Evolutionary conservation across 2,797 vertebrate genomes (phyloP).

Genomic region (Paedocypris micromegethes): DNA sequence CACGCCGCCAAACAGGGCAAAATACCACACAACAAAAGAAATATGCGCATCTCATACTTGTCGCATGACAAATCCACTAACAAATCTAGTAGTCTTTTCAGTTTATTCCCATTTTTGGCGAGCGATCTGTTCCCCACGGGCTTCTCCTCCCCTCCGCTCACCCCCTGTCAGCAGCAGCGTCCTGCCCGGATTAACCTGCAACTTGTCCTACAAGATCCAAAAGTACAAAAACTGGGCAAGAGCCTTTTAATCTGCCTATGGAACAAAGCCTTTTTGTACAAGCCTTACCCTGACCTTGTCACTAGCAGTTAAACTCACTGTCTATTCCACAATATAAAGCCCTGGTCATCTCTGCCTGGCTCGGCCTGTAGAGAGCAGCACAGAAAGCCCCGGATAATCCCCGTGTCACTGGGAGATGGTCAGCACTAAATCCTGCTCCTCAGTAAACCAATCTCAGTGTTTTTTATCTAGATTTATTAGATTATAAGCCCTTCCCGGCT

Average conservation of each 20-base stretch:
- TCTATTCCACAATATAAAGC: slow-evolving; percentile 76
- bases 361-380: slow-evolving; percentile 65
- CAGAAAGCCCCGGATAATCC: slow-evolving; percentile 77
- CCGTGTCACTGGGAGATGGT: slow-evolving; percentile 74
- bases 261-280: slow-evolving; percentile 84
- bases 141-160: not conserved
- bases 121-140: slow-evolving; percentile 3
- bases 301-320: slow-evolving; percentile 89
- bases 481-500: slow-evolving; percentile 74
- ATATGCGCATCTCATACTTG: slow-evolving; percentile 17
- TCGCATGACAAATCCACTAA: too few relatives aligned
- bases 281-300: slow-evolving; percentile 93
- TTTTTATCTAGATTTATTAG: slow-evolving; percentile 85
- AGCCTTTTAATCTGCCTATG: slow-evolving; percentile 90
- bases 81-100: too few relatives aligned
- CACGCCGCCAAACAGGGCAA: slow-evolving; percentile 45
- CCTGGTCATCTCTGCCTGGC: slow-evolving; percentile 52
- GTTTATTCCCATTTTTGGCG: not conserved
- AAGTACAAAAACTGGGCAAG: slow-evolving; percentile 91
- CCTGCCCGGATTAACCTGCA: slow-evolving; percentile 84
- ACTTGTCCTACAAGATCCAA: slow-evolving; percentile 90
- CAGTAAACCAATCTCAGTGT: slow-evolving; percentile 81
- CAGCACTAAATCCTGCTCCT: slow-evolving; percentile 77
- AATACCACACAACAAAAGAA: slow-evolving; percentile 44
- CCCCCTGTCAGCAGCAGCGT: slow-evolving; percentile 60